A percentile compares a stretch with the other conserved stretches of the same genome.
phyloP scores from a whole-genome alignment of 1,140 invertebrate species.

The Harlomillsia oculata region DNA sequence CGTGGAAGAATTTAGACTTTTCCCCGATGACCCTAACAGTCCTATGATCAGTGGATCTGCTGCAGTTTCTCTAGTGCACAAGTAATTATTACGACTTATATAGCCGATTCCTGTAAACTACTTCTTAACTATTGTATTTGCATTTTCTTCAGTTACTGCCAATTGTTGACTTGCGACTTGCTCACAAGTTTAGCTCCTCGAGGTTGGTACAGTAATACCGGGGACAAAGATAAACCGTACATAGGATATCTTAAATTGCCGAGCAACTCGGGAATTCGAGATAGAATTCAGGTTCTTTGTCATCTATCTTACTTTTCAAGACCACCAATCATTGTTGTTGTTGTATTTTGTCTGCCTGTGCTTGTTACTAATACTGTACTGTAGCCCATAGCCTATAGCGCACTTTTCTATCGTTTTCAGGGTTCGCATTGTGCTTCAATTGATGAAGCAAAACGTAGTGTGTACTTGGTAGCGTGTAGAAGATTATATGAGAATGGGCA shows the following conservation, averaged over 20 bases:
- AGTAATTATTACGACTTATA: conserved; percentile 11
- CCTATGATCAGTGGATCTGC: conserved; percentile 13
- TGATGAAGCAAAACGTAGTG: conserved; percentile 65
- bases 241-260: conserved; percentile 53
- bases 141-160: conserved; percentile 33
- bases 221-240: conserved; percentile 37
- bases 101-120: not conserved
- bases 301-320: no score
- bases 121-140: not conserved
- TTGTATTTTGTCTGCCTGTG: not conserved
- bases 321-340: no score
- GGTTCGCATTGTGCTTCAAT: conserved; percentile 48
- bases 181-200: conserved; percentile 37
- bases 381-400: no score
- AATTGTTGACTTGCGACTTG: not conserved
- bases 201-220: conserved; percentile 28
- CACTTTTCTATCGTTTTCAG: conserved; percentile 43
- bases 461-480: conserved; percentile 53
- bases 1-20: not conserved
- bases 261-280: conserved; percentile 56
- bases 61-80: conserved; percentile 9
- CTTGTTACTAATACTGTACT: not conserved
- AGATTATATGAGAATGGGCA: conserved; percentile 2
- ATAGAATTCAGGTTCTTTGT: conserved; percentile 46
- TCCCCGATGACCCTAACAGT: not conserved